Percentiles rank a stretch among this genome's conserved stretches.
Evolutionary conservation across 2,113 vertebrate species (phyloP).

Genomic region (Amphilophus citrinellus): DNA sequence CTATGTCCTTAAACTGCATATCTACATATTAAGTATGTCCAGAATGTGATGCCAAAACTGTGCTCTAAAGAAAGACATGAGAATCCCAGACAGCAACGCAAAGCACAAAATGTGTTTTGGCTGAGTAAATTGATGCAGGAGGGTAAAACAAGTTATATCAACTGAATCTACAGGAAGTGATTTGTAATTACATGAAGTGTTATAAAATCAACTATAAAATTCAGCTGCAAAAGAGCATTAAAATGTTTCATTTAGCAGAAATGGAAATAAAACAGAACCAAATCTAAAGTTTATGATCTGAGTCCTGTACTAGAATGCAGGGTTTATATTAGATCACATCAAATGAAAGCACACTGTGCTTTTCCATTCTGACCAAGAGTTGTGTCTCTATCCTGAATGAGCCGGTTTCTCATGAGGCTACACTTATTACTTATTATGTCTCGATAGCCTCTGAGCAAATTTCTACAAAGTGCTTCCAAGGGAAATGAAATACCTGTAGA

Average conservation of each 20-base stretch:
- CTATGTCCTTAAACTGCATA: neutral
- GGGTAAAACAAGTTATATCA: neutral
- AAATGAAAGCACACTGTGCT: neutral
- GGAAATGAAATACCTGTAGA: constrained; percentile 46
- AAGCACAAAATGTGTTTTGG: neutral
- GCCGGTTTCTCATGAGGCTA: neutral
- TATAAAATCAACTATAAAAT: neutral
- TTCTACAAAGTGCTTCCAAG: constrained; percentile 23
- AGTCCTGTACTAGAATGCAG: neutral
- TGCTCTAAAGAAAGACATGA: neutral
- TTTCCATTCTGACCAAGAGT: neutral
- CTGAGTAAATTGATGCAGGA: neutral
- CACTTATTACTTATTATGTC: constrained; percentile 36
- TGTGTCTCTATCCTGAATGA: neutral
- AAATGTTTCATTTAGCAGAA: neutral
- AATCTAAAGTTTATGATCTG: neutral
- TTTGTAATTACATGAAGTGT: constrained; percentile 13
- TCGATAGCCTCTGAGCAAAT: constrained; percentile 35
- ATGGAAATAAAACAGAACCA: neutral
- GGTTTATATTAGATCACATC: neutral
- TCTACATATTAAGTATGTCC: neutral
- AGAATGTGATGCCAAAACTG: neutral
- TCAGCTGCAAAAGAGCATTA: neutral
- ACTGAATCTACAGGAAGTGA: neutral
- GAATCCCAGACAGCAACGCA: neutral